Evolutionary conservation across 2,888 invertebrate genomes (phyloP).

Genomic region (Euplagia quadripunctaria): DNA sequence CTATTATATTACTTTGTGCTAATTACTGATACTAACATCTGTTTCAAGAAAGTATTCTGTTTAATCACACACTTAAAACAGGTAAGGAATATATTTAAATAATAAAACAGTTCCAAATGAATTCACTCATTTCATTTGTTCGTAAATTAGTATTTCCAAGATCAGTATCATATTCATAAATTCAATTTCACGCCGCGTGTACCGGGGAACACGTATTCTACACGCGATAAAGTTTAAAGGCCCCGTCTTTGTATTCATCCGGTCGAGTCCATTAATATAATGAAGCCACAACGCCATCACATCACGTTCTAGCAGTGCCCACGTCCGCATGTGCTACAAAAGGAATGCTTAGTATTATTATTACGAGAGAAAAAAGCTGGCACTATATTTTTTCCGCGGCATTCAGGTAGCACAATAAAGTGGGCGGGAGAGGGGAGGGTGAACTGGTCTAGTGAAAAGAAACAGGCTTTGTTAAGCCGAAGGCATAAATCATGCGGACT

Average conservation of each 20-base stretch:
- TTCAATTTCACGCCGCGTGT: constrained; percentile 72
- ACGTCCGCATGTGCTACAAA: constrained; percentile 84
- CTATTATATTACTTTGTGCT: constrained; percentile 19
- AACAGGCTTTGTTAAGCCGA: constrained; percentile 74
- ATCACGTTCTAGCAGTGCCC: constrained; percentile 79
- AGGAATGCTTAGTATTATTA: constrained; percentile 86
- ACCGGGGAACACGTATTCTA: constrained; percentile 70
- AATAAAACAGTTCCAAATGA: constrained; percentile 18
- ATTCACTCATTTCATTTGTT: constrained; percentile 30
- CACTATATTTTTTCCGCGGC: constrained; percentile 78
- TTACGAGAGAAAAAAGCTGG: constrained; percentile 78
- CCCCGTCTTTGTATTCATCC: constrained; percentile 84
- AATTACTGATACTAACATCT: constrained; percentile 27
- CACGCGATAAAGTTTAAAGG: constrained; percentile 79
- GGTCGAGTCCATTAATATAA: constrained; percentile 84
- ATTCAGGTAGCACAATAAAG: constrained; percentile 83
- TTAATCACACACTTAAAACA: constrained; percentile 15
- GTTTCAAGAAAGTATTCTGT: constrained; percentile 14
- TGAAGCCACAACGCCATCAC: constrained; percentile 81
- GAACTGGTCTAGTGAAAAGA: constrained; percentile 77
- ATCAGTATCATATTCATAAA: constrained; percentile 62
- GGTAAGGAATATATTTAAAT: constrained; percentile 26
- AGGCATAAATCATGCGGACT: constrained; percentile 84
- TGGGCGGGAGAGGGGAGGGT: constrained; percentile 65
- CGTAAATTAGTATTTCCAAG: constrained; percentile 48